Evolutionary conservation across 2,113 vertebrate species (phyloP).

Genomic region (Daubentonia madagascariensis): DNA sequence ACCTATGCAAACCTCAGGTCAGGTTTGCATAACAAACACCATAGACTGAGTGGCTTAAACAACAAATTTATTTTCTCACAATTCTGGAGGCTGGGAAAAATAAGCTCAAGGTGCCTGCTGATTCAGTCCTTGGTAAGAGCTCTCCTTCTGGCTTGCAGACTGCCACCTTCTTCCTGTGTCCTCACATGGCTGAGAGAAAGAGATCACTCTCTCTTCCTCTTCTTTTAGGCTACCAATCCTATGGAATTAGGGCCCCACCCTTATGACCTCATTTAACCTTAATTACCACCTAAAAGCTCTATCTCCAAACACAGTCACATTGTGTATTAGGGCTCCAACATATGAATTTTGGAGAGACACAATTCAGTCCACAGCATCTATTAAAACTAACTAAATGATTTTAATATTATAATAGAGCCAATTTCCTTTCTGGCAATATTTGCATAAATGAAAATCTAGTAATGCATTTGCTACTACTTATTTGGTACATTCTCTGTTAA

Average conservation of each 20-base stretch:
- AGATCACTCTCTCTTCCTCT: background rate
- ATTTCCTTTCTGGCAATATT: background rate
- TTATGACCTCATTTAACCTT: background rate
- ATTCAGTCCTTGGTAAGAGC: background rate
- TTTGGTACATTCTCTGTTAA: background rate
- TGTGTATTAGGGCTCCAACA: background rate
- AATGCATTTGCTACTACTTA: background rate
- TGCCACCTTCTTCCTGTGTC: background rate
- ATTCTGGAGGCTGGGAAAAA: background rate
- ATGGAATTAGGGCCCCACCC: background rate
- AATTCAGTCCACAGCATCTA: background rate
- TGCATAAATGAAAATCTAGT: background rate
- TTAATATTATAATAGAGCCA: background rate
- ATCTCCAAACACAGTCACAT: background rate
- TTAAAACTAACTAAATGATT: background rate
- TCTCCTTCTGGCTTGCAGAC: background rate
- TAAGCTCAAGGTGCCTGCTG: background rate
- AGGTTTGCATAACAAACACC: background rate
- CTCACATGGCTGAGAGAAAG: background rate
- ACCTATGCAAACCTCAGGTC: background rate
- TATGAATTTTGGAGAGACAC: background rate
- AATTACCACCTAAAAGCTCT: background rate
- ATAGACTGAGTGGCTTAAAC: background rate
- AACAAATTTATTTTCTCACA: background rate
- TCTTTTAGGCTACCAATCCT: background rate